These are phyloP conservation scores for Myiotriccus ornatus DNA, from an alignment of 2,797 vertebrate genomes.

Conservation along the genomic window DNA sequence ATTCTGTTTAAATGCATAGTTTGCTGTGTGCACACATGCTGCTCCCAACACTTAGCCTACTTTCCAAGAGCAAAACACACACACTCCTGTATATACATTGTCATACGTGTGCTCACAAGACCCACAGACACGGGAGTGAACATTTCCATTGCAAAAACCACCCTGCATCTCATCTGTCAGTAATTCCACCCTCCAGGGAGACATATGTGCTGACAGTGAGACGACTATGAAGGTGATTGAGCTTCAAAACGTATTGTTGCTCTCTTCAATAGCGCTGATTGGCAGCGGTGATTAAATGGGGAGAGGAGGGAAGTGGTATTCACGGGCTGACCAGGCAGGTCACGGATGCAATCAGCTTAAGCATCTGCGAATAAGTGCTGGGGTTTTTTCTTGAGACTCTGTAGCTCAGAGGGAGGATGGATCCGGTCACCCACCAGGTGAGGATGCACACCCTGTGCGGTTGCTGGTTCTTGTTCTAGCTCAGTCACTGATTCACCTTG, in stretches of 20 bases:
- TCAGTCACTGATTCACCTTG: neutral
- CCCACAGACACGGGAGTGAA: neutral
- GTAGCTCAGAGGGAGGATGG: neutral
- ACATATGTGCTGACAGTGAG: neutral
- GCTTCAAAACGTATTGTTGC: constrained; percentile 22
- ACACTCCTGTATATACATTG: accelerated
- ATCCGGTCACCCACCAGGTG: neutral
- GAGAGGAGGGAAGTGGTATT: neutral
- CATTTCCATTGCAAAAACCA: constrained; percentile 34
- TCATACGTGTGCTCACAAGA: neutral
- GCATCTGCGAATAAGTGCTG: neutral
- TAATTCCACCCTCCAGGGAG: constrained; percentile 28
- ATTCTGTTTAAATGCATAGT: neutral
- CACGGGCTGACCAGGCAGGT: constrained; percentile 25
- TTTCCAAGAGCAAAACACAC: neutral
- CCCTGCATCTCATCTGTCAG: neutral
- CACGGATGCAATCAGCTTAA: constrained; percentile 34
- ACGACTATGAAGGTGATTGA: constrained; percentile 32
- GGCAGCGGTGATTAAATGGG: constrained; percentile 27
- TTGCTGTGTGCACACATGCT: neutral
- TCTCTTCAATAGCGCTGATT: constrained; percentile 58
- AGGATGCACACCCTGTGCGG: neutral
- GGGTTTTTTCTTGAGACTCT: neutral
- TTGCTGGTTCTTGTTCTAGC: neutral
- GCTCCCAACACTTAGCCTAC: neutral